Evolutionary conservation across 2,113 vertebrate species (phyloP), one percentile per base, ranked within the genome.

Genomic region (Tautogolabrus adspersus): DNA sequence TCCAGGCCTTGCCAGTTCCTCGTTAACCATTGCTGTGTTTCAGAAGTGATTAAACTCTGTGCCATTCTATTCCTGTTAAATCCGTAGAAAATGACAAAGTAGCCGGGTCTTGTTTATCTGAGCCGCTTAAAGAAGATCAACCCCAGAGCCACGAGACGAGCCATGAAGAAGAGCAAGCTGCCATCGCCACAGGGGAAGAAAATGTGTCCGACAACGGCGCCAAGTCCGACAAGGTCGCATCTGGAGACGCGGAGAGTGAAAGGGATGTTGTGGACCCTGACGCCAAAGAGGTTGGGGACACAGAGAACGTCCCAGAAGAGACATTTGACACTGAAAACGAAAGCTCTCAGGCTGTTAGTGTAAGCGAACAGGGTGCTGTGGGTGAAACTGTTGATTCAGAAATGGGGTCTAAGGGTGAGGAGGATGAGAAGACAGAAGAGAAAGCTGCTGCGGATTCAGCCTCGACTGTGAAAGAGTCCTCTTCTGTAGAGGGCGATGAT

Each of bases 11-110:
- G 94, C 96, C 96, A 95, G 94, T 96, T 96, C 97, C 97, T 94
- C 96, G 86, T 95, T 97, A 97, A 96, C 96, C 94, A 95, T 97
- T 98, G 96, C 95, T 97, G 94, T 97, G 94, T 99, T 97, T 98
- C 96, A 96, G 96, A 98, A 97, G 97, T 99, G 94, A 99, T 99
- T 99, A 99, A 99, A 99, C 95, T 96, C 95, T 98, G 96, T 99
- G 97, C 97, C 97, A 97, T 99, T 99, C 96, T 99, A 98, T 99
- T 99, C 98, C 97, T 97, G 96, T 97, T 97, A 97, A 96, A 97
- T 98, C 97, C 97, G 96, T 98, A 99, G 98, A 98, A 98, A 97
- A 97, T 98, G 97, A 98, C 95, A 99, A 97, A 98, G 97, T 99
- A 97, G 97, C 97, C 95, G 97, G 96, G 97, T 97, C 96, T 98